Conservation (phyloP, 2,888 invertebrate genomes). For the Cistogaster globosa region DNA sequence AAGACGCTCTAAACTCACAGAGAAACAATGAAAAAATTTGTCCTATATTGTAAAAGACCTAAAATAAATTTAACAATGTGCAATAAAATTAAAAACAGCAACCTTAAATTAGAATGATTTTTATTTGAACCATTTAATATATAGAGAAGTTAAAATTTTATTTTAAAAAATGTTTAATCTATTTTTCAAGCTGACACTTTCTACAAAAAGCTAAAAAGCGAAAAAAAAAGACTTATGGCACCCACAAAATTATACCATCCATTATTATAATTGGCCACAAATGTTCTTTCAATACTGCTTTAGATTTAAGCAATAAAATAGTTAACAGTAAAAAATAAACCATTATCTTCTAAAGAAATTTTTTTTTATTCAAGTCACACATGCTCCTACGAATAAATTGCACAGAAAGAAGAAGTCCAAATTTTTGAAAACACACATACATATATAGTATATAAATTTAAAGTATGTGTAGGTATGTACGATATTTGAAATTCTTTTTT, state of each 20-base stretch:
- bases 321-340: background rate
- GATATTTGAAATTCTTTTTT: background rate
- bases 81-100: too few relatives aligned
- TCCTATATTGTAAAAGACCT: too few relatives aligned
- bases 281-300: slow-evolving; percentile 2
- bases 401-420: too few relatives aligned
- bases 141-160: background rate
- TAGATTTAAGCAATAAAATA: slow-evolving; percentile 15
- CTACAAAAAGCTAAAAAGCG: background rate
- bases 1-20: too few relatives aligned
- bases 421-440: too few relatives aligned
- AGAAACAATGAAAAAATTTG: too few relatives aligned
- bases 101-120: too few relatives aligned
- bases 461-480: too few relatives aligned
- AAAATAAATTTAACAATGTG: too few relatives aligned
- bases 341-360: slow-evolving; percentile 17
- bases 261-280: slow-evolving; percentile 32
- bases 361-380: background rate
- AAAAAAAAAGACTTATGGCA: background rate
- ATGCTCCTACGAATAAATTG: background rate
- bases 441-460: background rate
- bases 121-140: too few relatives aligned
- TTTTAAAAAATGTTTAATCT: background rate
- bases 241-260: slow-evolving; percentile 10
- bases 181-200: background rate